These are phyloP conservation scores for Artibeus lituratus DNA, from an alignment of 2,797 vertebrate species.

Conservation along the genomic window DNA sequence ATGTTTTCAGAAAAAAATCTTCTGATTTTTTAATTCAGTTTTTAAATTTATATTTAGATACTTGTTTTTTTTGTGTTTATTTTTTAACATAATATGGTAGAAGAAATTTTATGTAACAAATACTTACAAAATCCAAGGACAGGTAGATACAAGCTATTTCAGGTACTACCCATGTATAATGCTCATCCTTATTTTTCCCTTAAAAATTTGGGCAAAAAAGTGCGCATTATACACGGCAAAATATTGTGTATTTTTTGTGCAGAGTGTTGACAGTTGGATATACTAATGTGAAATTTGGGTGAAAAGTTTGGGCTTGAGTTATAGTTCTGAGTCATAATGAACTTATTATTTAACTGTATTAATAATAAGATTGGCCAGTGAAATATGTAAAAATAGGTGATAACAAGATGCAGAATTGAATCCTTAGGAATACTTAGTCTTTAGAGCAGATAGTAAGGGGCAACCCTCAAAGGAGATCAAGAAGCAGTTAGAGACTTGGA, in stretches of 20 bases:
- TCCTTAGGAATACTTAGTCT: not conserved
- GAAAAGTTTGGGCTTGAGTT: not conserved
- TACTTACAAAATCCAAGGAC: too few relatives aligned
- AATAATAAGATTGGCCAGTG: not conserved
- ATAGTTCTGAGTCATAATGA: not conserved
- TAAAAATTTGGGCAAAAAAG: too few relatives aligned
- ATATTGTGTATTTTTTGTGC: not conserved
- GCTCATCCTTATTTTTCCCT: too few relatives aligned
- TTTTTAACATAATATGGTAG: too few relatives aligned
- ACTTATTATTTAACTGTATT: conserved; percentile 33
- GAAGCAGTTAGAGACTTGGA: not conserved
- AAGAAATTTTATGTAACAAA: too few relatives aligned
- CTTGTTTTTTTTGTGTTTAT: too few relatives aligned
- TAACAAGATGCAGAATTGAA: not conserved
- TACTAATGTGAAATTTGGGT: conserved; percentile 1
- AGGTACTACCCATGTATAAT: too few relatives aligned
- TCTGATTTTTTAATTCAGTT: too few relatives aligned
- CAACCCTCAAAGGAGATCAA: not conserved
- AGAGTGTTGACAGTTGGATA: not conserved
- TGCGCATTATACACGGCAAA: too few relatives aligned
- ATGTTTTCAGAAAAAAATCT: too few relatives aligned
- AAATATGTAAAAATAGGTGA: conserved; percentile 6
- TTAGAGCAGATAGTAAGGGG: not conserved
- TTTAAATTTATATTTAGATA: too few relatives aligned
- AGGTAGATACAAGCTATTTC: too few relatives aligned